Conservation (phyloP, 2,113 vertebrate genomes). For the Melanostigma gelatinosum region DNA sequence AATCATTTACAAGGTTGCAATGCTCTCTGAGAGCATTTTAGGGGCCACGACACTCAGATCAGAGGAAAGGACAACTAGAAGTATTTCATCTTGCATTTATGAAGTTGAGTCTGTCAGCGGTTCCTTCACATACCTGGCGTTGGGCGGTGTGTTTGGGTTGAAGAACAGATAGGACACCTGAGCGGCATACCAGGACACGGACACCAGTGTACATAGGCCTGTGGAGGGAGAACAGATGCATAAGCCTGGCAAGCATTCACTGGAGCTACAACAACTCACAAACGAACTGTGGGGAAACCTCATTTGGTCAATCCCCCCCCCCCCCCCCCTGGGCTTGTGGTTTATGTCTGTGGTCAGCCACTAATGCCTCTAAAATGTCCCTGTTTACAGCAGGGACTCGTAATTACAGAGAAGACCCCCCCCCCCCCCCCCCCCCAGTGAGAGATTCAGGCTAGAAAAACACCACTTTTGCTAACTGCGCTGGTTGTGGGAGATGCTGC, state of each 20-base stretch:
- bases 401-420: slow-evolving; percentile 53
- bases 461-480: slow-evolving; percentile 19
- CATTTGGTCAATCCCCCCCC: slow-evolving; percentile 25
- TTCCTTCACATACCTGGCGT: slow-evolving; percentile 87
- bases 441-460: slow-evolving; percentile 39
- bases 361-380: slow-evolving; percentile 65
- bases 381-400: slow-evolving; percentile 68
- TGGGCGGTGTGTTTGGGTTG: slow-evolving; percentile 91
- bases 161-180: slow-evolving; percentile 96
- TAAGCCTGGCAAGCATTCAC: neutral
- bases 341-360: slow-evolving; percentile 49
- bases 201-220: slow-evolving; percentile 93
- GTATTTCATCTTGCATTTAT: neutral
- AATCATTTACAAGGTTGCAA: neutral
- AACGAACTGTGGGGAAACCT: neutral
- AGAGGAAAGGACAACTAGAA: neutral
- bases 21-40: slow-evolving; percentile 13
- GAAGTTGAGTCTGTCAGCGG: neutral
- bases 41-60: neutral
- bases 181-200: slow-evolving; percentile 94
- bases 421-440: neutral
- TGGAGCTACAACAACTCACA: neutral
- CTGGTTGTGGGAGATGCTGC: neutral
- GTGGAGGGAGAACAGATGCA: neutral
- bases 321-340: slow-evolving; percentile 10